Conservation (phyloP, 2,888 invertebrate genomes). For the Acanthacorydalis orientalis region DNA sequence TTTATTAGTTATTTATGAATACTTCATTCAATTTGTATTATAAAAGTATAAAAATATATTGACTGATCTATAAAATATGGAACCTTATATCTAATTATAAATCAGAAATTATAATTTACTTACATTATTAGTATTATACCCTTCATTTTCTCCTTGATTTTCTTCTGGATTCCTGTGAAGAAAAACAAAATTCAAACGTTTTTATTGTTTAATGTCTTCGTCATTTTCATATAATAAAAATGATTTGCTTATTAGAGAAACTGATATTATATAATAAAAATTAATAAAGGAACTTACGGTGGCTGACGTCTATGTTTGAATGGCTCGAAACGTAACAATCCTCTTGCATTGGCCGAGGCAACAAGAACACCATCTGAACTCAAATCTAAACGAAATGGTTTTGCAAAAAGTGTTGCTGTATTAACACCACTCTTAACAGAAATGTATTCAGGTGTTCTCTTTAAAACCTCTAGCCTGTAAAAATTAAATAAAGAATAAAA, state of each 20-base stretch:
- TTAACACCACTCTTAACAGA: slow-evolving; percentile 36
- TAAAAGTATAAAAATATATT: too few species aligned
- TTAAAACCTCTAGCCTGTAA: slow-evolving; percentile 35
- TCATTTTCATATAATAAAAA: too few species aligned
- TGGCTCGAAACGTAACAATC: slow-evolving; percentile 87
- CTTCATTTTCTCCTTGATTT: not conserved
- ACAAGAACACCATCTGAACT: slow-evolving; percentile 52
- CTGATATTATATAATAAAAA: not conserved
- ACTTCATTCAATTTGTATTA: slow-evolving; percentile 10
- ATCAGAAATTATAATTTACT: too few species aligned
- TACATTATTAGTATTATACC: too few species aligned
- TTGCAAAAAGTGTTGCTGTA: slow-evolving; percentile 46
- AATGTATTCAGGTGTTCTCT: slow-evolving; percentile 35
- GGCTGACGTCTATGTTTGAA: slow-evolving; percentile 40
- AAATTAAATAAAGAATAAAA: not conserved
- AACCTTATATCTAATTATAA: too few species aligned
- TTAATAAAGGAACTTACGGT: slow-evolving; percentile 17
- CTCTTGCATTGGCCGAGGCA: slow-evolving; percentile 69
- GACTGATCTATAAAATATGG: too few species aligned
- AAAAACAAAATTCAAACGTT: slow-evolving; percentile 1
- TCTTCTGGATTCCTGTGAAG: slow-evolving; percentile 16
- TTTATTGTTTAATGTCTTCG: too few species aligned
- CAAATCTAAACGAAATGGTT: slow-evolving; percentile 77
- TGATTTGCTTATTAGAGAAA: not conserved
- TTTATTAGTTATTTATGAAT: too few species aligned